Evolutionary conservation across 2,797 vertebrate species (phyloP).

Genomic region (Neopelma chrysocephalum): DNA sequence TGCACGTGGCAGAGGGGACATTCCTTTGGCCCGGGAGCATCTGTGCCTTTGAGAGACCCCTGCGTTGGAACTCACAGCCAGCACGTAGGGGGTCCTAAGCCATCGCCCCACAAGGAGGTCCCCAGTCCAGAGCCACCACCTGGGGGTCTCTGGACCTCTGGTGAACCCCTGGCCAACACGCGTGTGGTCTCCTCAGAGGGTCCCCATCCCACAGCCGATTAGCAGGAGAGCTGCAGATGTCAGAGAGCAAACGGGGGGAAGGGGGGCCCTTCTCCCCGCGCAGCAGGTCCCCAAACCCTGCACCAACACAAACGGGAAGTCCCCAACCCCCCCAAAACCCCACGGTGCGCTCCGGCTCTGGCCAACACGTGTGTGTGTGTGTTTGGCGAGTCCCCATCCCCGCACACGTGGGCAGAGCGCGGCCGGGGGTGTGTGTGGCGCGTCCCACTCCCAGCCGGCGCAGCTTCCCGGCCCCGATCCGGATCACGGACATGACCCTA

Average conservation of each 20-base stretch:
- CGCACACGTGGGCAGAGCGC: not conserved
- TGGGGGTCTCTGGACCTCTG: not conserved
- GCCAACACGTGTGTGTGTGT: rapidly evolving
- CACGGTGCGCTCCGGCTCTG: not conserved
- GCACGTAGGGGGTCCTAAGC: not conserved
- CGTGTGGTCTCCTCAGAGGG: not conserved
- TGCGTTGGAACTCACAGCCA: not conserved
- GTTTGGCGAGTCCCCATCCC: rapidly evolving
- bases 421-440: too few relatives aligned
- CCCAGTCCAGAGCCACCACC: not conserved
- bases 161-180: not conserved
- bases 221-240: not conserved
- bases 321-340: rapidly evolving
- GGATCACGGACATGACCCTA: rapidly evolving
- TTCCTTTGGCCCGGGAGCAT: not conserved
- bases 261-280: rapidly evolving
- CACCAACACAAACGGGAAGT: rapidly evolving
- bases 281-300: not conserved
- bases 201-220: not conserved
- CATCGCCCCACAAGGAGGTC: rapidly evolving
- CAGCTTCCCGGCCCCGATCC: too few relatives aligned
- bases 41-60: too few relatives aligned
- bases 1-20: not conserved
- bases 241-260: rapidly evolving
- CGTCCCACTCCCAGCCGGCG: rapidly evolving